Base-by-base conservation (phyloP, 1,140 invertebrate species). In the Pseudachorutes palmiensis region DNA sequence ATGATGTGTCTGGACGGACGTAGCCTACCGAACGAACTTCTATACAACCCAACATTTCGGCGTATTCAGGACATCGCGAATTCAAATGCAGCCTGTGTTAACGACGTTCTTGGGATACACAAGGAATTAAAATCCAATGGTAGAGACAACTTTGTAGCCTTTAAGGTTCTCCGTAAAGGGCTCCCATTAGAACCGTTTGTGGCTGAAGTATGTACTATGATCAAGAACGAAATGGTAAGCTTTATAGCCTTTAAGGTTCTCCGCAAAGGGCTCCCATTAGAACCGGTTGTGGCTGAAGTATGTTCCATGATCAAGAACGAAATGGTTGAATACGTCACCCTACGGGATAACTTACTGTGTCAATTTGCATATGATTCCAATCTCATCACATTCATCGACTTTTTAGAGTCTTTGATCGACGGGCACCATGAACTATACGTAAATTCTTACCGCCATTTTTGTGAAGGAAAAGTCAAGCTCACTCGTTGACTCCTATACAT, bases 101-200 rank as follows among this genome's bases (percentile, higher is more conserved):
- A 61, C 24, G 59, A 61, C 30, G 14, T 61, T 9, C 14, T 61
- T 61, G 59, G 59, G 12, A 29, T 61, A 29, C 14, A 32, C 14
- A 61, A 61, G 29, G 59, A 61, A 32, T 26, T 61, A 12, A 24
- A 33, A 29, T 28, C 14, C 16, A 9, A 5, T 9, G 16, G 30
- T 28, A 61, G 30, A 61, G 59, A 61, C 29, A 61, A 61, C 30
- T 61, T 61, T 16, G 29, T 61, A 12, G 32, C 30, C 14, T 61
- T 58, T 29, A 58, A 58, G 22, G 24, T 24, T 9, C 22, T 58
- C 12, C 5, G 24, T 5, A 58, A 58, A 22, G n/a, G 28, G 28
- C 9, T 58, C 9, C 55, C 55, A 58, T 24, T 58, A 22, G 55
- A 58, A 9, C n/a, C 9, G n/a, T 5, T 22, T 24, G 55, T 58